Evolutionary conservation across 2,888 invertebrate species (phyloP).

Genomic region (Cotesia congregata): DNA sequence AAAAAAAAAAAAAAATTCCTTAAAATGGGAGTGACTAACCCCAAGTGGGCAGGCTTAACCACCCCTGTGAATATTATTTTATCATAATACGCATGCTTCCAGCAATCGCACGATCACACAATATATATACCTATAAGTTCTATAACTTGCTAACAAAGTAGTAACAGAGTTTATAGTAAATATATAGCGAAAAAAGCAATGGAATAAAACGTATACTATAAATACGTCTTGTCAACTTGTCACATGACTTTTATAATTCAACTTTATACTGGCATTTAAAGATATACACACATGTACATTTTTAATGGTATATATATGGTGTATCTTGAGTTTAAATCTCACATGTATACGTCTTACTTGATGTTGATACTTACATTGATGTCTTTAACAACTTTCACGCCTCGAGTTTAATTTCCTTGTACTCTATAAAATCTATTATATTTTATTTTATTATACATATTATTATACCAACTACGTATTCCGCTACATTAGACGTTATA

Average conservation of each 20-base stretch:
- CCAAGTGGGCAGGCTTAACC: not conserved
- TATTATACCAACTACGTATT: not conserved
- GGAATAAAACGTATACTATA: not conserved
- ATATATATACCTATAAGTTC: no score
- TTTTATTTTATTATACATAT: not conserved
- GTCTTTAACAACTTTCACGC: slow-evolving; percentile 22
- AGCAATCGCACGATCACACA: not conserved
- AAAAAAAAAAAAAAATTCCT: no score
- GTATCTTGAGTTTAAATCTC: slow-evolving; percentile 21
- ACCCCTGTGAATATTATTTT: not conserved
- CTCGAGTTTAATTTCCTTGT: not conserved
- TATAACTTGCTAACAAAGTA: no score
- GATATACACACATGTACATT: not conserved
- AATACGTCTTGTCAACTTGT: slow-evolving; percentile 27
- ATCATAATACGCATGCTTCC: not conserved
- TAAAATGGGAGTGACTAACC: not conserved
- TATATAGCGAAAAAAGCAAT: not conserved
- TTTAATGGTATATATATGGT: not conserved
- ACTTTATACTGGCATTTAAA: slow-evolving; percentile 22
- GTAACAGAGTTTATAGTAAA: not conserved
- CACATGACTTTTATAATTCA: slow-evolving; percentile 22
- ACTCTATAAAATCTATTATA: not conserved
- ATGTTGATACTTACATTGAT: slow-evolving; percentile 1
- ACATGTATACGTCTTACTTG: slow-evolving; percentile 16
- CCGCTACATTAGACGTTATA: no score